Conservation (phyloP, 1,140 invertebrate species). For the Drosophila rhopaloa region DNA sequence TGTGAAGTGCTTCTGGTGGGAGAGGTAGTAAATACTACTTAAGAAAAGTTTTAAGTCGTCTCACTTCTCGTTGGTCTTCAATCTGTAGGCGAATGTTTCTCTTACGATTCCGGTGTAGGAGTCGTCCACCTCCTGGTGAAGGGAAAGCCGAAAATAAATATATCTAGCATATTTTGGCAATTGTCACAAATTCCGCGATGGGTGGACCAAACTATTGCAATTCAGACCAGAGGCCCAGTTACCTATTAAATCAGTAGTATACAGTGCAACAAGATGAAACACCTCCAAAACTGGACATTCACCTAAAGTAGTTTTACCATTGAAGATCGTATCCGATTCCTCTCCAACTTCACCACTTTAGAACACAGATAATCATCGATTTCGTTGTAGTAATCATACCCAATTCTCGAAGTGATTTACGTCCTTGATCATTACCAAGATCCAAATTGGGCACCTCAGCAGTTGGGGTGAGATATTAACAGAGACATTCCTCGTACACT, state of each 20-base stretch:
- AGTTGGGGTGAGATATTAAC: slow-evolving; percentile 37
- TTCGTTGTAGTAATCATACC: no score
- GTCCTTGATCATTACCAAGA: slow-evolving; percentile 85
- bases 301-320: no score
- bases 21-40: not conserved
- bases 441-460: slow-evolving; percentile 85
- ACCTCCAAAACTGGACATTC: slow-evolving; percentile 64
- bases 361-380: no score
- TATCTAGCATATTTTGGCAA: no score
- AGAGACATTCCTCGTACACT: slow-evolving; percentile 38
- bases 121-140: slow-evolving; percentile 71
- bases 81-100: slow-evolving; percentile 85
- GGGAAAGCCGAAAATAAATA: no score
- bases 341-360: no score
- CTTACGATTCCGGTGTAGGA: slow-evolving; percentile 78
- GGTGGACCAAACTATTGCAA: slow-evolving; percentile 62
- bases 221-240: slow-evolving; percentile 85
- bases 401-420: no score
- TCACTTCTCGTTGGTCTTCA: slow-evolving; percentile 84
- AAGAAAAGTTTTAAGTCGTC: slow-evolving; percentile 84
- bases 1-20: slow-evolving; percentile 87
- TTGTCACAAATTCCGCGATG: no score
- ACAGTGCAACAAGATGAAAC: slow-evolving; percentile 84
- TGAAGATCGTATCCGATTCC: slow-evolving; percentile 84
- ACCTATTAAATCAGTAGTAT: slow-evolving; percentile 74